Percentiles rank a stretch among this genome's conserved stretches.
These are phyloP conservation scores for Flexamia atlantica DNA, from an alignment of 2,888 invertebrate genomes.

Conservation along the genomic window DNA sequence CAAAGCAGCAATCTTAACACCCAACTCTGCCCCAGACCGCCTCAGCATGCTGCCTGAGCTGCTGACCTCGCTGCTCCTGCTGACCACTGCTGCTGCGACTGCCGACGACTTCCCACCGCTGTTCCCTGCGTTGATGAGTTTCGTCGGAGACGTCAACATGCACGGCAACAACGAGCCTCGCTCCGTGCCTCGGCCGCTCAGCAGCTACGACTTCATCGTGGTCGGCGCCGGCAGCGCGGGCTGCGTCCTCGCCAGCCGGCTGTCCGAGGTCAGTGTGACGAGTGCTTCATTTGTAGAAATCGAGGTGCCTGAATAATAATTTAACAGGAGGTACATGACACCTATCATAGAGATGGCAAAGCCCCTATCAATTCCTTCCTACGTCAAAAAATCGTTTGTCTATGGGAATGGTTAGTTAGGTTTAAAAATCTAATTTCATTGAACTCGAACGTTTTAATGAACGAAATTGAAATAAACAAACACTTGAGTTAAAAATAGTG, in stretches of 20 bases:
- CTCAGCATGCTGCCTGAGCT: not conserved
- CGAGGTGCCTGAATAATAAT: no score
- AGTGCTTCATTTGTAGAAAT: no score
- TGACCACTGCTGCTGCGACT: not conserved
- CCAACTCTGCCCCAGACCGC: not conserved
- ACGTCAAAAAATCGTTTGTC: no score
- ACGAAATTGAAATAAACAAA: no score
- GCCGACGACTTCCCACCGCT: conserved; percentile 66
- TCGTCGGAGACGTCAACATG: conserved; percentile 28
- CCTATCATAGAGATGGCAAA: no score
- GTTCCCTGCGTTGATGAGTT: conserved; percentile 63
- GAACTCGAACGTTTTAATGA: no score
- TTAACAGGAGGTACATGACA: no score
- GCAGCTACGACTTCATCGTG: conserved; percentile 73
- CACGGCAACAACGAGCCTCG: conserved; percentile 56
- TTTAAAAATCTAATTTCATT: no score
- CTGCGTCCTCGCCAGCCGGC: conserved; percentile 72
- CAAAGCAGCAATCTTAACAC: no score
- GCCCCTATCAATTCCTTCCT: no score
- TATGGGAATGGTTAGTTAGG: no score
- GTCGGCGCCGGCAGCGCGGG: conserved; percentile 77
- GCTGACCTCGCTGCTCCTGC: conserved; percentile 9
- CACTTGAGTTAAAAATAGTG: no score
- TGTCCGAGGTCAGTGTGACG: conserved; percentile 72
- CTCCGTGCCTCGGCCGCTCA: conserved; percentile 47